Evolutionary conservation across 2,888 invertebrate species (phyloP).

Genomic region (Nomada fabriciana): DNA sequence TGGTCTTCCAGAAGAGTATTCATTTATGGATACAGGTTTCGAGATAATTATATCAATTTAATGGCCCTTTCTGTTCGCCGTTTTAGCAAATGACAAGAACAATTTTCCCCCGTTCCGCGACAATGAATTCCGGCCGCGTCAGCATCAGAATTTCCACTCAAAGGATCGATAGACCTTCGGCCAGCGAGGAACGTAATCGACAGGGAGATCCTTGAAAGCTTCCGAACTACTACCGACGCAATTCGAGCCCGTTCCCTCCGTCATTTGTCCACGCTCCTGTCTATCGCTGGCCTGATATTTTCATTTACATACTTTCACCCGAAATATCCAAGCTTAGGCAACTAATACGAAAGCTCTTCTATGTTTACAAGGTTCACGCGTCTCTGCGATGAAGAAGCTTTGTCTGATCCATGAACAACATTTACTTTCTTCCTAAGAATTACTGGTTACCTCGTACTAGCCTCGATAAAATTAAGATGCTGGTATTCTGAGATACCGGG

Average conservation of each 20-base stretch:
- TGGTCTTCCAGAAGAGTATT: background rate
- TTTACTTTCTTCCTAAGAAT: too few species aligned
- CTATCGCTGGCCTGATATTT: background rate
- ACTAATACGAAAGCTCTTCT: constrained; percentile 69
- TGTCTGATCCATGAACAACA: too few species aligned
- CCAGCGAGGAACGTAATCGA: constrained; percentile 2
- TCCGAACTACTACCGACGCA: constrained; percentile 2
- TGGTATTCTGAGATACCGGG: too few species aligned
- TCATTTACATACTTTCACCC: constrained; percentile 2
- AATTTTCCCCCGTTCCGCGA: background rate
- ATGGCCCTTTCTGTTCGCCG: background rate
- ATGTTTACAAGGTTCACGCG: constrained; percentile 64
- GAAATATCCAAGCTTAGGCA: constrained; percentile 38
- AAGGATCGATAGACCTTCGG: constrained; percentile 5
- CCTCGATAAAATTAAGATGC: too few species aligned
- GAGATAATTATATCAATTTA: too few species aligned
- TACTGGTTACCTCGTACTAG: too few species aligned
- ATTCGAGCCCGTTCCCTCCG: background rate
- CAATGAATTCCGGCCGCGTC: constrained; percentile 5
- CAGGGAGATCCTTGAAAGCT: constrained; percentile 3
- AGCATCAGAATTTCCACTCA: constrained; percentile 6
- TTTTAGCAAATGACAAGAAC: background rate
- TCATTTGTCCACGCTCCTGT: background rate
- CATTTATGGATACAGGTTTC: too few species aligned
- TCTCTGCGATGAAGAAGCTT: too few species aligned